These are phyloP conservation scores for Toxonevra muliebris DNA, from an alignment of 2,888 invertebrate genomes.

Conservation along the genomic window DNA sequence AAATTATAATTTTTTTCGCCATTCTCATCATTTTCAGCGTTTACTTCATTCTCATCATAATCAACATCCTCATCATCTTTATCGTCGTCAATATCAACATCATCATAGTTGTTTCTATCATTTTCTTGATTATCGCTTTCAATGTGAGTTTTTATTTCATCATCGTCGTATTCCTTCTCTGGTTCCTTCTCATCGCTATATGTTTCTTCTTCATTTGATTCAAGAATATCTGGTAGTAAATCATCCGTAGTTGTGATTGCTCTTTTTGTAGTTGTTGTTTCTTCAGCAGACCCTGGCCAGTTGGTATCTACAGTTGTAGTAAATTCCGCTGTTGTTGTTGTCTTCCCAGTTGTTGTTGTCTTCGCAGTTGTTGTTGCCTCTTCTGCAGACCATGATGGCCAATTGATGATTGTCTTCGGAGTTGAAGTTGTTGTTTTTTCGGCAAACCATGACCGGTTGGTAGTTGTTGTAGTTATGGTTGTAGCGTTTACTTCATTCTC, in stretches of 20 bases:
- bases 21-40: neutral
- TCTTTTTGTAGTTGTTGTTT: neutral
- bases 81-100: neutral
- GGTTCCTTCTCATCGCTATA: neutral
- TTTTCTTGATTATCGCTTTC: conserved; percentile 11
- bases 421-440: too few species aligned
- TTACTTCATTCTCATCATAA: neutral
- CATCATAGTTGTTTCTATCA: neutral
- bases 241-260: conserved; percentile 26
- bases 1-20: neutral
- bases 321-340: neutral
- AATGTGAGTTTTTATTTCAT: conserved; percentile 8
- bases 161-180: neutral
- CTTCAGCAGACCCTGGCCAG: neutral
- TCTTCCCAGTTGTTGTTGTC: conserved; percentile 5
- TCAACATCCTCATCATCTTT: conserved; percentile 3
- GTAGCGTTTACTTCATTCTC: neutral
- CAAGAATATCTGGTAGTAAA: conserved; percentile 29
- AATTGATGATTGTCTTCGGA: too few species aligned
- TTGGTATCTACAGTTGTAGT: neutral
- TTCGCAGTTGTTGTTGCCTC: conserved; percentile 4
- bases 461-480: conserved; percentile 12
- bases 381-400: too few species aligned
- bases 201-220: conserved; percentile 9
- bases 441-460: neutral